Conservation (phyloP, 1,140 invertebrate genomes). For the Macrobrachium rosenbergii region DNA sequence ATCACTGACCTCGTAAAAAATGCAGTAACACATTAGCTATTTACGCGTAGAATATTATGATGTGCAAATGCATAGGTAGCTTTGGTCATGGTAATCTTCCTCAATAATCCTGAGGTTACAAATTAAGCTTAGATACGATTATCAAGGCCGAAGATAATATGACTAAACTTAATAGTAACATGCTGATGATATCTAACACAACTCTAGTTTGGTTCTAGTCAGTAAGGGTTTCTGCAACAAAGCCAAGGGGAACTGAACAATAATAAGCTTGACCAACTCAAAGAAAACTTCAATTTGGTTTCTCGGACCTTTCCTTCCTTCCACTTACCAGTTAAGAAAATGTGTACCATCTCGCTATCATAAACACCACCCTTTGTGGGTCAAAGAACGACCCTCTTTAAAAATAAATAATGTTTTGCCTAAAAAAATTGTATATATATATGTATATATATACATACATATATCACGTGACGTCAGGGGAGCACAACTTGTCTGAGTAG, state of each 20-base stretch:
- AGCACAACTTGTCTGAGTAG: conserved; percentile 40
- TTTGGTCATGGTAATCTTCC: too few species aligned
- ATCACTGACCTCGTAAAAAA: too few species aligned
- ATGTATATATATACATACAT: conserved; percentile 5
- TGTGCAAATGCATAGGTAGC: too few species aligned
- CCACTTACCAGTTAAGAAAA: not conserved
- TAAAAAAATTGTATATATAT: conserved; percentile 12
- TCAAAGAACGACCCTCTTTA: not conserved
- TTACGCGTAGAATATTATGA: too few species aligned
- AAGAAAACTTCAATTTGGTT: conserved; percentile 24
- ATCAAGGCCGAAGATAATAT: too few species aligned
- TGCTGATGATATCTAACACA: not conserved
- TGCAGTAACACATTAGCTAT: too few species aligned
- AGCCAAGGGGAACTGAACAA: not conserved
- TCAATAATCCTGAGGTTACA: too few species aligned
- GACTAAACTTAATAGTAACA: not conserved
- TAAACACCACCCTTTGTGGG: not conserved
- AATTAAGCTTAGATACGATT: too few species aligned
- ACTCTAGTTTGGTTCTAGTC: not conserved
- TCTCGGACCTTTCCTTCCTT: not conserved
- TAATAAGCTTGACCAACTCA: conserved; percentile 21
- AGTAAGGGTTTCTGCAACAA: not conserved
- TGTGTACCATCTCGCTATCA: not conserved
- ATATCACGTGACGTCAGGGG: conserved; percentile 40
- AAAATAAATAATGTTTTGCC: not conserved